phyloP scores from a whole-genome alignment of 2,888 invertebrate species.

The Agriotes lineatus region DNA sequence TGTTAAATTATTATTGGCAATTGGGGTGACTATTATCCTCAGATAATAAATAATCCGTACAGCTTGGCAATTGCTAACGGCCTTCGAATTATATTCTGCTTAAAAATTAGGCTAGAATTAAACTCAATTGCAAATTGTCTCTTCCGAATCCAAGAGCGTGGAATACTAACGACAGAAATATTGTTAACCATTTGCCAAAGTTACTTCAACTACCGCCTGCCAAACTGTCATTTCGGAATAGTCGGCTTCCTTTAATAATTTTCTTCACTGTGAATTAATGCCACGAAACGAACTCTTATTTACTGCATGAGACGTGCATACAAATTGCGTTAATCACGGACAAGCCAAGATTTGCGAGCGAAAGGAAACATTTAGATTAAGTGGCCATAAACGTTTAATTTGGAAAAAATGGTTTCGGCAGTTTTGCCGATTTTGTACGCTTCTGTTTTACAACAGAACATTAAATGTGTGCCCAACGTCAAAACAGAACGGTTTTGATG shows the following conservation, averaged over 20 bases:
- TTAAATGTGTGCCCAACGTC: too few species aligned
- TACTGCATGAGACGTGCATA: neutral
- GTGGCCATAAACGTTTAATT: constrained; percentile 13
- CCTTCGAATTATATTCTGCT: neutral
- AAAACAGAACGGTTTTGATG: too few species aligned
- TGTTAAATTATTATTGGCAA: constrained; percentile 1
- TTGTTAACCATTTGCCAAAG: too few species aligned
- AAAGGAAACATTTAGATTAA: constrained; percentile 1
- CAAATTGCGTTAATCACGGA: constrained; percentile 4
- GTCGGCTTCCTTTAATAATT: neutral
- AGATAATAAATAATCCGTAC: neutral
- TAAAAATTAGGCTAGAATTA: neutral
- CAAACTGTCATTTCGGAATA: neutral
- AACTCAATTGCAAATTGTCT: neutral
- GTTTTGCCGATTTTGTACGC: too few species aligned
- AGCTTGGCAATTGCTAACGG: neutral
- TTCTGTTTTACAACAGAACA: too few species aligned
- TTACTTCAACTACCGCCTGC: neutral
- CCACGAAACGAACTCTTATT: neutral
- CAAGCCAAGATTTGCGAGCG: neutral
- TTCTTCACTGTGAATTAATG: neutral
- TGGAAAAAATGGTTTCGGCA: neutral
- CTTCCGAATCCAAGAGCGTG: neutral
- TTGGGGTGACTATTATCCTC: neutral
- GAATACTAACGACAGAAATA: neutral